phyloP scores from a whole-genome alignment of 2,797 vertebrate species.

The Sebastes jordani region DNA sequence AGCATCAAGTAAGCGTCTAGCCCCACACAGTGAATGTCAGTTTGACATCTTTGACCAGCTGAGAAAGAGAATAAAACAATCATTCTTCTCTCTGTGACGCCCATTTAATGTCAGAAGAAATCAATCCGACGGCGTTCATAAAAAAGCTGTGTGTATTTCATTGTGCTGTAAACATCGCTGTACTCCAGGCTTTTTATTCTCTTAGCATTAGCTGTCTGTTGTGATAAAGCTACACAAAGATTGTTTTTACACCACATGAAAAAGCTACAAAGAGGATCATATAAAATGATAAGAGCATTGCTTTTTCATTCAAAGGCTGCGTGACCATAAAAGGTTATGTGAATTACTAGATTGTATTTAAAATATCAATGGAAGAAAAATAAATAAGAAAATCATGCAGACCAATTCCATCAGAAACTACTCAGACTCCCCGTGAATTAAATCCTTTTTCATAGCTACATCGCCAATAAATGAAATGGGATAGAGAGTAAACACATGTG shows the following conservation, averaged over 20 bases:
- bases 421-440: constrained; percentile 32
- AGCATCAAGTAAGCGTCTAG: constrained; percentile 49
- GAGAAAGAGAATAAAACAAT: constrained; percentile 71
- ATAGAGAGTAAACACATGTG: not conserved
- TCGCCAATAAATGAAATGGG: constrained; percentile 9
- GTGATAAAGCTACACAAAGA: constrained; percentile 15
- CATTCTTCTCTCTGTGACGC: constrained; percentile 65
- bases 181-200: constrained; percentile 30
- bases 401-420: constrained; percentile 33
- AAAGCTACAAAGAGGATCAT: constrained; percentile 39
- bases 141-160: constrained; percentile 67
- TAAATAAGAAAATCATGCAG: not conserved
- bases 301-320: constrained; percentile 58
- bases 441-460: constrained; percentile 25
- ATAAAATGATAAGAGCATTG: constrained; percentile 69
- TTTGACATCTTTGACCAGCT: constrained; percentile 72
- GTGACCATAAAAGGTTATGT: constrained; percentile 29
- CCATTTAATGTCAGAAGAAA: constrained; percentile 67
- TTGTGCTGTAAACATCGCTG: constrained; percentile 58
- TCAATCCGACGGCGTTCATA: constrained; percentile 64
- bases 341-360: constrained; percentile 45
- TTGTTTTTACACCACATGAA: constrained; percentile 7
- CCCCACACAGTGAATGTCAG: constrained; percentile 65
- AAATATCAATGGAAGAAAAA: constrained; percentile 19
- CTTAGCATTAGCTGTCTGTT: constrained; percentile 27